Evolutionary conservation across 1,140 invertebrate species (phyloP).

Genomic region (Archivesica marissinica): DNA sequence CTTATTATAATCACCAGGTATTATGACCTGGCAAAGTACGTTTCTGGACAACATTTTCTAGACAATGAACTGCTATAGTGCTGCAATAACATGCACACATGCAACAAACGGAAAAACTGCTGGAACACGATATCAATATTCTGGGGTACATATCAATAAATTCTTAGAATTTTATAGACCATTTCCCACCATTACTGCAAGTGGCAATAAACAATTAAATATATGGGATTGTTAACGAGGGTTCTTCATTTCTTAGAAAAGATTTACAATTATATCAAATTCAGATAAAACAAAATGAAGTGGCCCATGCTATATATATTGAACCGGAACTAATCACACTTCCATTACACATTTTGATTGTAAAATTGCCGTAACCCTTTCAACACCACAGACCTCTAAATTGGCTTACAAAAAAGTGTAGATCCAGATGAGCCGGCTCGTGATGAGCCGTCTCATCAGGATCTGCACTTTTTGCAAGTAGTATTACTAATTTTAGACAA

Average conservation of each 20-base stretch:
- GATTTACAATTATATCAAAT: background rate
- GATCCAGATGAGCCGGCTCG: too few relatives aligned
- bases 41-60: background rate
- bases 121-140: background rate
- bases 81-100: background rate
- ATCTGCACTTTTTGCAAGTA: too few relatives aligned
- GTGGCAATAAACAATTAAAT: background rate
- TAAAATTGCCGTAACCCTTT: too few relatives aligned
- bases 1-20: too few relatives aligned
- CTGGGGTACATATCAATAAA: background rate
- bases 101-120: background rate
- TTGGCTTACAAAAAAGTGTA: too few relatives aligned
- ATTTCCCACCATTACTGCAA: slow-evolving; percentile 5
- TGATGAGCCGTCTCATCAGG: too few relatives aligned
- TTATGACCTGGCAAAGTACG: too few relatives aligned
- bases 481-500: too few relatives aligned
- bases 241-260: background rate
- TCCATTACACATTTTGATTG: too few relatives aligned
- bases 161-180: background rate
- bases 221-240: background rate
- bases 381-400: too few relatives aligned
- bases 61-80: too few relatives aligned
- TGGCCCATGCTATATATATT: background rate
- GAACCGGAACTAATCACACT: background rate
- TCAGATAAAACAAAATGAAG: background rate